Base-by-base conservation (phyloP, 2,113 vertebrate species). In the Emydocephalus ijimae region DNA sequence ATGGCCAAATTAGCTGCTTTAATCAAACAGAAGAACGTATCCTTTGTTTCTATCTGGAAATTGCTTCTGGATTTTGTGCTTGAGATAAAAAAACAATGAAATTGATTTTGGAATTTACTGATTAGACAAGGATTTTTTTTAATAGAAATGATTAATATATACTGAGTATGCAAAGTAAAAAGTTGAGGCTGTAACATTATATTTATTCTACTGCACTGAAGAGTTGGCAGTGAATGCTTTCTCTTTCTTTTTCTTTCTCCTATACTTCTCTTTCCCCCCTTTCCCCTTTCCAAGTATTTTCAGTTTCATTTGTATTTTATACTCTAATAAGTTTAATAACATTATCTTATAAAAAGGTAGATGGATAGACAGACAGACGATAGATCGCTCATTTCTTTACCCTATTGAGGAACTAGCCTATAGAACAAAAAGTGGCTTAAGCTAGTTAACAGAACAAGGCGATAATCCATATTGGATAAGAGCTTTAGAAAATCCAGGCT, bases 391-490 rank as follows among this genome's bases (percentile, higher is more conserved):
- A 23, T 0, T 1, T 29, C 48, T 64, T 55, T 56, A 94, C 20
- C 34, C 89, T 9, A 0, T 1, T 45, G 56, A 64, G 85, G 90
- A 94, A 91, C 10, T 7, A 10, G 87, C 1, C 85, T 89, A 57
- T 55, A 54, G 52, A 0, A 1, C 90, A 93, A 64, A 89, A 50
- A 50, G 54, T 23, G 21, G 69, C 23, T 26, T 94, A 34, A 94
- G 64, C 43, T 90, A 48, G 1, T 94, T 93, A 92, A 90, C 88
- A 89, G 45, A 92, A 52, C 93, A 94, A 81, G 91, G 0, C 2
- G 39, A 88, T 95, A 92, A 96, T 94, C 94, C 92, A 89, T 0
- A 0, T 88, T 87, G 3, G 10, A 54, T 92, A 93, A 57, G 61
- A 90, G 86, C 24, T 90, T 85, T 89, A 64, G 52, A n/a, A 74